Evolutionary conservation across 2,797 vertebrate species (phyloP), one percentile per base, ranked within the genome.

Genomic region (Helarctos malayanus): DNA sequence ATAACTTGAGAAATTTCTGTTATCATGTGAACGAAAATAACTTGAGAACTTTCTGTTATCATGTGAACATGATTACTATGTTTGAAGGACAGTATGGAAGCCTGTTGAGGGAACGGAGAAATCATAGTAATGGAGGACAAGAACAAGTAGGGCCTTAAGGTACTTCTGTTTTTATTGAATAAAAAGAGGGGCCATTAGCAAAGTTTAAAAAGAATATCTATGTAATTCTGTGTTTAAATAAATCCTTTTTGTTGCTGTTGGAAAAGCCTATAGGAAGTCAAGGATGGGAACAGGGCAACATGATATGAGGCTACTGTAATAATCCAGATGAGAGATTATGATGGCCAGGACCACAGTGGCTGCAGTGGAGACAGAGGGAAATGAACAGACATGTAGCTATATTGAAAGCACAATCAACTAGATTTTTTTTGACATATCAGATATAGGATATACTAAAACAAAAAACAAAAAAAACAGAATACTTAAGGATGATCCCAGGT

Each of bases 121-220:
- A 69, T 49, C 21, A 57, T 68, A 47, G 29, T 88, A 65, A 92
- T n/a, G 38, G 25, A 68, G 52, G 14, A 92, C 5, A 49, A 78
- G 47, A 87, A 61, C 35, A 82, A 69, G 9, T 38, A 86, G 9
- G 12, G 19, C 14, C 35, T 71, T 78, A 47, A 71, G n/a, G 41
- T 41, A 78, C 19, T 90, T 93, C 12, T 15, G n/a, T 61, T 93
- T 87, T 94, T 54, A 85, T 49, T 88, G 38, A 69, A 14, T 85
- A 27, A 68, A 69, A 85, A 61, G 4, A 69, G 8, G 15, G 65
- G 13, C 13, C 12, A n/a, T n/a, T 75, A 25, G 19, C 45, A 15
- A 45, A 57, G 63, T 89, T 89, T 73, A 27, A 91, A 80, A 93
- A 52, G 7, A 61, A 18, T 41, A 18, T n/a, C 11, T 75, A 23